A percentile compares a stretch with the other conserved stretches of the same genome.
Evolutionary conservation across 1,140 invertebrate species (phyloP).

Genomic region (Procambarus clarkii): DNA sequence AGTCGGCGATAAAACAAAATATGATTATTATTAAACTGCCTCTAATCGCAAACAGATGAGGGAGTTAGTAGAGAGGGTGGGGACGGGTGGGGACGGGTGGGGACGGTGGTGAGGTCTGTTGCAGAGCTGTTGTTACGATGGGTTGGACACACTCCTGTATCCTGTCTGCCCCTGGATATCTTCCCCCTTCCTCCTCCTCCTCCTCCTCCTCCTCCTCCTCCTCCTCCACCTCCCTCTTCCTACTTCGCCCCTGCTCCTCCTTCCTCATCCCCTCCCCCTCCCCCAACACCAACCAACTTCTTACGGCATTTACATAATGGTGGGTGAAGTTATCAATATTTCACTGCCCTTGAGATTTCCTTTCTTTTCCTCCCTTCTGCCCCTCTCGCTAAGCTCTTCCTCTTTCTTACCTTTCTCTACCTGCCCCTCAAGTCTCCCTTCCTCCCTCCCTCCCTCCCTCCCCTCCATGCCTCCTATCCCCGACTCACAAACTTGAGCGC

Average conservation of each 20-base stretch:
- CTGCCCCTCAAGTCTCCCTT: too few relatives aligned
- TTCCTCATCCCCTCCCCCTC: too few relatives aligned
- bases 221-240: too few relatives aligned
- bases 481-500: background rate
- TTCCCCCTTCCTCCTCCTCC: too few relatives aligned
- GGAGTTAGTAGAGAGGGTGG: constrained; percentile 2
- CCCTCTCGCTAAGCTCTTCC: too few relatives aligned
- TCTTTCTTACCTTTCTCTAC: too few relatives aligned
- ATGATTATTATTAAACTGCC: constrained; percentile 51
- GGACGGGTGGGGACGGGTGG: background rate
- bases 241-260: too few relatives aligned
- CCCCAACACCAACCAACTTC: too few relatives aligned
- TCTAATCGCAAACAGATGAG: constrained; percentile 49
- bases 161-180: background rate
- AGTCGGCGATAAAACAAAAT: constrained; percentile 49
- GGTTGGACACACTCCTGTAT: background rate
- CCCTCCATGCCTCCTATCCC: too few relatives aligned
- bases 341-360: constrained; percentile 17
- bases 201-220: too few relatives aligned
- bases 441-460: background rate
- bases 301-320: constrained; percentile 45
- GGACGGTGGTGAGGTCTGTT: background rate
- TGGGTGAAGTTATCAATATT: constrained; percentile 26
- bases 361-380: background rate
- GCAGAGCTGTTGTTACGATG: background rate